Conservation (phyloP, 2,113 vertebrate species). For the Onychostruthus taczanowskii region DNA sequence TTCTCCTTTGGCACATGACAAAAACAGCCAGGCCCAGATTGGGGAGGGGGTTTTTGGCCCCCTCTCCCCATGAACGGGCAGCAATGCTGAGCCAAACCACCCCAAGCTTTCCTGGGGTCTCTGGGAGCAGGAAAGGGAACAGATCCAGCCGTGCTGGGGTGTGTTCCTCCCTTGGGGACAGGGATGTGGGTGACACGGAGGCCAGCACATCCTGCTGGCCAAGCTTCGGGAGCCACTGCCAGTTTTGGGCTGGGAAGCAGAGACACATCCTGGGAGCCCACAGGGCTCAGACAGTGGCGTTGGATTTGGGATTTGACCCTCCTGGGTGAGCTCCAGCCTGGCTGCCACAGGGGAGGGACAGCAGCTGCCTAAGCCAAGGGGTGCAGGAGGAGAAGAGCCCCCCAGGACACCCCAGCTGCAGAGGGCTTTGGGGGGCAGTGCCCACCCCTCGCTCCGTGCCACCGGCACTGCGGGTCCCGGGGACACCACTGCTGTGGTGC, state of each 20-base stretch:
- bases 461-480: accelerated
- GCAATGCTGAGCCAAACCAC: neutral
- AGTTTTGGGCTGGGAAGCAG: neutral
- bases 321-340: neutral
- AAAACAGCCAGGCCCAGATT: accelerated
- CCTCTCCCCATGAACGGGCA: accelerated
- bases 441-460: accelerated
- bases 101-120: neutral
- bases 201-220: neutral
- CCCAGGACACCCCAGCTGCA: accelerated
- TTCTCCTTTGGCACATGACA: accelerated
- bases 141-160: accelerated
- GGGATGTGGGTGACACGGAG: accelerated
- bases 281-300: accelerated
- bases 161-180: neutral
- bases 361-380: accelerated
- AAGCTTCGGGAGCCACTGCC: accelerated
- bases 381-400: neutral
- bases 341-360: neutral
- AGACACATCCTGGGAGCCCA: accelerated
- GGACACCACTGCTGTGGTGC: accelerated
- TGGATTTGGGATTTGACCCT: neutral
- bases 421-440: neutral
- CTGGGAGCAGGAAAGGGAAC: neutral
- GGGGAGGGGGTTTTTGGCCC: neutral